Percentiles rank a stretch among this genome's conserved stretches.
Evolutionary conservation across 2,113 vertebrate genomes (phyloP).

Genomic region (Bungarus multicinctus): DNA sequence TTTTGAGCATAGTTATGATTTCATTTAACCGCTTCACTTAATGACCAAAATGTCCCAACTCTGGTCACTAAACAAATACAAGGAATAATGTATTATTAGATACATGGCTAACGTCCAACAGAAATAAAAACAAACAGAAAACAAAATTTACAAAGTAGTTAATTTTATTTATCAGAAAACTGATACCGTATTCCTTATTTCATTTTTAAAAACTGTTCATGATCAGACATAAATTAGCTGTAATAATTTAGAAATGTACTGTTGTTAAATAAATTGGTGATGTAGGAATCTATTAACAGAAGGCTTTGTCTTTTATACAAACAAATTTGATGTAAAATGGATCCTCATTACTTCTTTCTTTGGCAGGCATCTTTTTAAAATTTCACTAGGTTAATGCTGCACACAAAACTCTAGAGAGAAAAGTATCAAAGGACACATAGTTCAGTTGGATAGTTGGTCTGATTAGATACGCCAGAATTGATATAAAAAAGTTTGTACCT

Average conservation of each 20-base stretch:
- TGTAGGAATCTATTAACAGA: neutral
- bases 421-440: neutral
- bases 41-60: neutral
- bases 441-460: neutral
- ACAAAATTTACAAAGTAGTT: neutral
- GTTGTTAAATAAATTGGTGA: slow-evolving; percentile 3
- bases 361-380: slow-evolving; percentile 6
- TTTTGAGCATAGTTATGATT: neutral
- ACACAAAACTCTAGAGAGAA: neutral
- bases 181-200: neutral
- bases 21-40: neutral
- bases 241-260: slow-evolving; percentile 10
- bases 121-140: neutral
- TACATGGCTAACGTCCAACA: neutral
- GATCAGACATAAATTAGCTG: neutral
- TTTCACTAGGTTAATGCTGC: neutral
- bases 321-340: slow-evolving; percentile 12
- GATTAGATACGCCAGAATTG: neutral
- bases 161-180: neutral
- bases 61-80: neutral
- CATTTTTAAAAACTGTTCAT: slow-evolving; percentile 8
- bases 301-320: neutral
- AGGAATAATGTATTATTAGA: neutral
- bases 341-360: slow-evolving; percentile 3
- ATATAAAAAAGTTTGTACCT: slow-evolving; percentile 1